Percentiles rank a stretch among this genome's conserved stretches.
phyloP scores from a whole-genome alignment of 2,797 vertebrate genomes.

The Falco naumanni region DNA sequence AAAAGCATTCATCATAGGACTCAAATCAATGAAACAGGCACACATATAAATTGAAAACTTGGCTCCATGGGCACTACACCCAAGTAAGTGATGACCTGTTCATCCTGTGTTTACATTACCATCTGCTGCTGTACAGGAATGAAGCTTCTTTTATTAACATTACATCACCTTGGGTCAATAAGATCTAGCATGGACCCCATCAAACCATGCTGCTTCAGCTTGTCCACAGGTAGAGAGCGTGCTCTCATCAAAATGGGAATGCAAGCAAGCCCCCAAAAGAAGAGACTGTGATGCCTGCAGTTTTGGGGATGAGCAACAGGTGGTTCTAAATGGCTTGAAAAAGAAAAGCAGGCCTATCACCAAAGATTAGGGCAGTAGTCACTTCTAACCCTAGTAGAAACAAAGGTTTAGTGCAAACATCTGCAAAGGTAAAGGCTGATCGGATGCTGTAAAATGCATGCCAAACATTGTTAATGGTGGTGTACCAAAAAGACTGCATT shows the following conservation, averaged over 20 bases:
- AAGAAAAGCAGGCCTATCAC: not conserved
- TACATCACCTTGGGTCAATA: not conserved
- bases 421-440: not conserved
- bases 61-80: not conserved
- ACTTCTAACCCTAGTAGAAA: not conserved
- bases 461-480: not conserved
- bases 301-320: not conserved
- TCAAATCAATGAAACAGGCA: not conserved
- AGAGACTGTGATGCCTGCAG: not conserved
- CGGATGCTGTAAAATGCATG: not conserved
- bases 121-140: not conserved
- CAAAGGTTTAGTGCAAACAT: accelerated
- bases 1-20: accelerated
- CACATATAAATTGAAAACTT: not conserved
- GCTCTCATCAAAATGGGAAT: not conserved
- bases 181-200: not conserved
- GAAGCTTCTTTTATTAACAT: not conserved
- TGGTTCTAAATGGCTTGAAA: not conserved
- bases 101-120: not conserved
- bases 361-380: not conserved
- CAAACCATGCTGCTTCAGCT: not conserved
- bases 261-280: not conserved
- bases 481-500: not conserved
- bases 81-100: not conserved
- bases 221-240: not conserved